Base-by-base conservation (phyloP, 35 echinoderm and acorn worm species). In the Ptychodera flava region DNA sequence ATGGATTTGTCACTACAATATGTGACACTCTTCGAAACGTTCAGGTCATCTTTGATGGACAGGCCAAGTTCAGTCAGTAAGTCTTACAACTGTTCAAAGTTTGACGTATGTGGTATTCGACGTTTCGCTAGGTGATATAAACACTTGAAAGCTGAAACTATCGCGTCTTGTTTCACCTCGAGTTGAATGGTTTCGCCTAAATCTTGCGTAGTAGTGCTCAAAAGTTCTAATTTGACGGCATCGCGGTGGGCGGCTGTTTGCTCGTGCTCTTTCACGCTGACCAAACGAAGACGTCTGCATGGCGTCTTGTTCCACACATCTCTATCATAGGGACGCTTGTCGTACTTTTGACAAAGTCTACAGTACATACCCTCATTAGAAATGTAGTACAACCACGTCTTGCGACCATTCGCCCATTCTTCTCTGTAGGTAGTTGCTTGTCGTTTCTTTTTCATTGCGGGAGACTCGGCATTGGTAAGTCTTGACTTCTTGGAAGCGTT, bases 201-300 rank as follows among this genome's bases (percentile, higher is more conserved):
- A 81, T 88, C 28, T 35, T 35, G 35, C 78, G 78, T 37, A 88
- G 82, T 35, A 81, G 35, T 35, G 36, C 22, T 81, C 35, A 37
- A 33, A 36, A 88, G 45, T 16, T 88, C 87, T 38, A 80, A 33
- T 38, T 16, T 52, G 77, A 88, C 80, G 22, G 87, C 80, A 31
- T 82, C 87, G 80, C 82, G 80, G 82, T 88, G 87, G 36, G 80
- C 87, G 36, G 82, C 87, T 88, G 87, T 88, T 36, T 37, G 35
- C 78, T 88, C 78, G 35, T 88, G 87, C 30, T 88, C 87, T 88
- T 88, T 88, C 32, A 88, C 78, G 87, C 87, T 88, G 35, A 81
- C 87, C 87, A 88, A 88, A 81, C 87, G 80, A 45, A 88, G 36
- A 36, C 87, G 87, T 81, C 80, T 37, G 82, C 87, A 88, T 45